These are phyloP conservation scores for Rosalia funebris DNA, from an alignment of 2,888 invertebrate species.

Conservation along the genomic window DNA sequence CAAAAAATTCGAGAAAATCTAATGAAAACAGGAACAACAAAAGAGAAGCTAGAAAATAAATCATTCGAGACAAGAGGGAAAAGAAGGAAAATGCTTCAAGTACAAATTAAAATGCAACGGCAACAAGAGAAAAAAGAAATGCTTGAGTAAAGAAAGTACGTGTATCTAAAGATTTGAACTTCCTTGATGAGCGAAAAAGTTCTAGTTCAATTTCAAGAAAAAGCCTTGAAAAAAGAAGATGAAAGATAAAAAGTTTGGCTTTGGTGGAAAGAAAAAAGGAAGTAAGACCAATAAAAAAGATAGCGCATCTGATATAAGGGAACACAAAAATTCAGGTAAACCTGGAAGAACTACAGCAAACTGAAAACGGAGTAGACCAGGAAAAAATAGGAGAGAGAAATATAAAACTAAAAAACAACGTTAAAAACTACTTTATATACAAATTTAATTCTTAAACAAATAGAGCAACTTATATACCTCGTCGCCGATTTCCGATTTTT, in stretches of 20 bases:
- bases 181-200: slow-evolving; percentile 72
- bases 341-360: slow-evolving; percentile 46
- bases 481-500: too few relatives aligned
- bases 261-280: slow-evolving; percentile 94
- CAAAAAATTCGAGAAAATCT: slow-evolving; percentile 89
- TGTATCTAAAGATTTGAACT: slow-evolving; percentile 82
- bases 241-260: slow-evolving; percentile 91
- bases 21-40: slow-evolving; percentile 83
- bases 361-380: slow-evolving; percentile 56
- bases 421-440: too few relatives aligned
- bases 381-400: slow-evolving; percentile 63
- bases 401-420: slow-evolving; percentile 60
- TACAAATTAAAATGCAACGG: slow-evolving; percentile 84
- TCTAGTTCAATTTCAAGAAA: slow-evolving; percentile 52
- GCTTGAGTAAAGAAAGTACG: slow-evolving; percentile 92
- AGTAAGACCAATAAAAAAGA: slow-evolving; percentile 87
- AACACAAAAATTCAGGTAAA: slow-evolving; percentile 62
- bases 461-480: too few relatives aligned
- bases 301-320: slow-evolving; percentile 76
- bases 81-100: slow-evolving; percentile 91
- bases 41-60: slow-evolving; percentile 90
- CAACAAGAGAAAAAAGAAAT: slow-evolving; percentile 92
- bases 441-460: too few relatives aligned
- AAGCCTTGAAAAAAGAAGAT: slow-evolving; percentile 68
- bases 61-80: slow-evolving; percentile 88